phyloP scores from a whole-genome alignment of 1,140 invertebrate species.

The Drosophila saltans region DNA sequence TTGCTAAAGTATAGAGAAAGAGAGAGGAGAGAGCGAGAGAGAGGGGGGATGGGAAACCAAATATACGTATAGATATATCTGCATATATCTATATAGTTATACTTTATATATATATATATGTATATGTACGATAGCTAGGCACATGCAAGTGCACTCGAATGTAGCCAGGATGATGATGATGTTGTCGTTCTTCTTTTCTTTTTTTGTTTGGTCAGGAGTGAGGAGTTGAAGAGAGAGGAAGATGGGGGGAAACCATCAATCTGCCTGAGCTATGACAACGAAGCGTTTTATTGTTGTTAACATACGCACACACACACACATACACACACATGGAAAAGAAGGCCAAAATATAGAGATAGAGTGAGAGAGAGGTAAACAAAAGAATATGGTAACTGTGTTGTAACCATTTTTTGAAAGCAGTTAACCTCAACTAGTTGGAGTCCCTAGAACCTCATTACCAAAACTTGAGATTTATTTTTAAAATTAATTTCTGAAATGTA shows the following conservation, averaged over 20 bases:
- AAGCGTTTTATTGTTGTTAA: conserved; percentile 78
- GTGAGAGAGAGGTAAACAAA: no score
- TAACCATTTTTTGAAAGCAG: no score
- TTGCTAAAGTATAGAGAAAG: conserved; percentile 23
- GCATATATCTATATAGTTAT: neutral
- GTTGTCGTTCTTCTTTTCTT: conserved; percentile 30
- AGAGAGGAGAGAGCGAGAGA: no score
- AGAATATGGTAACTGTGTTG: no score
- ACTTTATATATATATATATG: conserved; percentile 39
- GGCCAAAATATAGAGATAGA: no score
- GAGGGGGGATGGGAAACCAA: neutral
- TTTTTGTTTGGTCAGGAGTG: conserved; percentile 5
- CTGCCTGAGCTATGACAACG: conserved; percentile 77
- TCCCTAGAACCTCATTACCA: neutral
- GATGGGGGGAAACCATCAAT: conserved; percentile 59
- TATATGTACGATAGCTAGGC: conserved; percentile 56
- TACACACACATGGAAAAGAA: neutral
- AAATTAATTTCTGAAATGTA: no score
- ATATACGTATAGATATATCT: neutral
- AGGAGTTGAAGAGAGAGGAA: neutral
- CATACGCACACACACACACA: conserved; percentile 30
- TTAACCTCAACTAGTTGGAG: neutral
- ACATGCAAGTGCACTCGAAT: conserved; percentile 62
- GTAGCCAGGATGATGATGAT: conserved; percentile 51
- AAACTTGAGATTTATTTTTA: no score